Conservation (phyloP, 2,113 vertebrate genomes). For the Camelus dromedarius region DNA sequence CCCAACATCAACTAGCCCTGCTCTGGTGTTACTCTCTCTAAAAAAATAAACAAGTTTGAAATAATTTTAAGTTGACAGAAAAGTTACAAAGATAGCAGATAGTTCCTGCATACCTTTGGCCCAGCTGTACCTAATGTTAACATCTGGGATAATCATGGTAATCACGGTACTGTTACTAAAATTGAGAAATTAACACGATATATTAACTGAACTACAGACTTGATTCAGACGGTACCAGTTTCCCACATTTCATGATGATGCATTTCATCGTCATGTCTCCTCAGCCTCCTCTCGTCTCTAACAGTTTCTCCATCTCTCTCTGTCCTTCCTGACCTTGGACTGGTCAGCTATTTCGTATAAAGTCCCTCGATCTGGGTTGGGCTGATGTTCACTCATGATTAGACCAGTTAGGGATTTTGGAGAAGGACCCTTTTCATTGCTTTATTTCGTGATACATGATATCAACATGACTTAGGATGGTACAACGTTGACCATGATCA, state of each 20-base stretch:
- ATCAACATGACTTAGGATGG: background rate
- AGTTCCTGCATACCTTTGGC: background rate
- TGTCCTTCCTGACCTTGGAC: background rate
- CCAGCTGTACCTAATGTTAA: background rate
- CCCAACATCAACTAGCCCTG: background rate
- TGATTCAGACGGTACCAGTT: background rate
- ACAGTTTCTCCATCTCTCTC: background rate
- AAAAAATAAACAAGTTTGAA: conserved; percentile 26
- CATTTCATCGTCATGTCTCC: background rate
- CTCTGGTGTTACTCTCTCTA: background rate
- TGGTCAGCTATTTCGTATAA: background rate
- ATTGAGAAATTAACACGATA: background rate
- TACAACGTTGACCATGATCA: background rate
- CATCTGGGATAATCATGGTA: background rate
- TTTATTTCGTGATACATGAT: background rate
- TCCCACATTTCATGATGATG: background rate
- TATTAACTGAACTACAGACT: background rate
- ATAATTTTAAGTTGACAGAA: conserved; percentile 25
- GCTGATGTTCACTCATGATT: background rate
- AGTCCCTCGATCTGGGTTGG: background rate
- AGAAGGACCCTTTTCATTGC: background rate
- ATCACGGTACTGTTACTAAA: background rate
- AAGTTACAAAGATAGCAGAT: background rate
- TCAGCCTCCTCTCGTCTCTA: background rate
- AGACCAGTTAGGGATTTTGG: background rate